These are phyloP conservation scores for Holcopasites calliopsidis DNA, from an alignment of 1,140 invertebrate species.

Conservation along the genomic window DNA sequence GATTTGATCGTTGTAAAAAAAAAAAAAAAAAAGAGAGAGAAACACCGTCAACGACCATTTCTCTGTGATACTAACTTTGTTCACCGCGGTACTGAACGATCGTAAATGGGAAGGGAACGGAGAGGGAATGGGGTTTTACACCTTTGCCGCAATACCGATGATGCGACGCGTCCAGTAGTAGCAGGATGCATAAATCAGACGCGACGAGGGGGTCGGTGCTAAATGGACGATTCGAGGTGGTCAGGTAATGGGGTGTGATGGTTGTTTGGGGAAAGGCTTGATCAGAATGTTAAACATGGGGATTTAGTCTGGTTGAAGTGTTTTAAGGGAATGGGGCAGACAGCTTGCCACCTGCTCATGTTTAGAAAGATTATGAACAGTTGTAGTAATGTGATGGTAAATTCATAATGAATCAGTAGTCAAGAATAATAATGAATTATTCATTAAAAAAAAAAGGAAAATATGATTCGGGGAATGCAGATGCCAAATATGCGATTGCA, in stretches of 20 bases:
- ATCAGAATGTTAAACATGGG: neutral
- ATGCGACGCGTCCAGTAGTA: constrained; percentile 9
- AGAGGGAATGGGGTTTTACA: neutral
- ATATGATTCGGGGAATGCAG: no score
- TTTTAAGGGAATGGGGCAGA: neutral
- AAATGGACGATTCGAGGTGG: neutral
- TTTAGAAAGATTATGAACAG: no score
- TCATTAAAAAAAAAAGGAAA: no score
- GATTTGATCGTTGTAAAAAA: constrained; percentile 17
- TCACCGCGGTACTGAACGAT: neutral
- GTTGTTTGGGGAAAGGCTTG: neutral
- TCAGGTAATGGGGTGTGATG: neutral
- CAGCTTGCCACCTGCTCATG: no score
- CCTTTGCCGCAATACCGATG: constrained; percentile 21
- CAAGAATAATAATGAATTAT: no score
- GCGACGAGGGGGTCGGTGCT: neutral
- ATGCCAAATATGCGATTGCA: no score
- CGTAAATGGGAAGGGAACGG: neutral
- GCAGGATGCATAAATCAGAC: constrained; percentile 29
- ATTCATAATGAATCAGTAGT: no score
- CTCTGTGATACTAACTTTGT: neutral
- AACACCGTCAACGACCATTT: constrained; percentile 9
- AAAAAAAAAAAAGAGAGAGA: no score
- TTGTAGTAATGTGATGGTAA: no score
- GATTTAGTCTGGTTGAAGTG: neutral